Conservation (phyloP, 2,888 invertebrate species). For the Coelopa pilipes region DNA sequence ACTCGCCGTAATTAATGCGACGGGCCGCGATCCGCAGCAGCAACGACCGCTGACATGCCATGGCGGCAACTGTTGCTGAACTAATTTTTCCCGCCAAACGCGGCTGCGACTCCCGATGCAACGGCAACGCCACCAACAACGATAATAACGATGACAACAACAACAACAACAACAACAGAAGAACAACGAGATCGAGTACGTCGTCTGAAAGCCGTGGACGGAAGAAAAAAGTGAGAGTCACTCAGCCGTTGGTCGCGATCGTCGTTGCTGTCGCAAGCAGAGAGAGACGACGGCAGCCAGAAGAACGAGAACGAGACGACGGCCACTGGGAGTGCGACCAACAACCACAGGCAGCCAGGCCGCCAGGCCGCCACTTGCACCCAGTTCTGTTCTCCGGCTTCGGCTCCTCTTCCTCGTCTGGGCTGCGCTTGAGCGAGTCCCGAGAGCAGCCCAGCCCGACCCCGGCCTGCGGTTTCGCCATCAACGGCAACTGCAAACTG, state of each 20-base stretch:
- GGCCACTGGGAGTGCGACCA: background rate
- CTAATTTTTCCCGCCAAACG: slow-evolving; percentile 11
- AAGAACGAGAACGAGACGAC: background rate
- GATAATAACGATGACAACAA: too few species aligned
- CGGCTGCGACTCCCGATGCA: too few species aligned
- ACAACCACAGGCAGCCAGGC: slow-evolving; percentile 7
- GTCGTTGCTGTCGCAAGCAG: background rate
- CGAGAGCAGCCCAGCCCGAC: background rate
- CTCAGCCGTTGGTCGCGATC: background rate
- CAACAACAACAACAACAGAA: too few species aligned
- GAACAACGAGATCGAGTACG: too few species aligned
- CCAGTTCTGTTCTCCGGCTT: too few species aligned
- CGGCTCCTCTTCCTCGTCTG: background rate
- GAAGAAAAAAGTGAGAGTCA: slow-evolving; percentile 20
- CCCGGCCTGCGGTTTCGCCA: too few species aligned
- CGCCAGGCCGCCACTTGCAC: slow-evolving; percentile 1
- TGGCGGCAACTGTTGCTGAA: slow-evolving; percentile 20
- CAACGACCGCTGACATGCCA: slow-evolving; percentile 10
- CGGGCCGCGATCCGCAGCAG: background rate
- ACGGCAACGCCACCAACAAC: too few species aligned
- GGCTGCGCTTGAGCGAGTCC: background rate
- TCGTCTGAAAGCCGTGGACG: too few species aligned
- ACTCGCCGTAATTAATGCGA: too few species aligned
- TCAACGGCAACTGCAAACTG: too few species aligned
- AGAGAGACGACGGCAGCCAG: too few species aligned